Base-by-base conservation (phyloP, 2,797 vertebrate genomes). In the Liparis tanakae region DNA sequence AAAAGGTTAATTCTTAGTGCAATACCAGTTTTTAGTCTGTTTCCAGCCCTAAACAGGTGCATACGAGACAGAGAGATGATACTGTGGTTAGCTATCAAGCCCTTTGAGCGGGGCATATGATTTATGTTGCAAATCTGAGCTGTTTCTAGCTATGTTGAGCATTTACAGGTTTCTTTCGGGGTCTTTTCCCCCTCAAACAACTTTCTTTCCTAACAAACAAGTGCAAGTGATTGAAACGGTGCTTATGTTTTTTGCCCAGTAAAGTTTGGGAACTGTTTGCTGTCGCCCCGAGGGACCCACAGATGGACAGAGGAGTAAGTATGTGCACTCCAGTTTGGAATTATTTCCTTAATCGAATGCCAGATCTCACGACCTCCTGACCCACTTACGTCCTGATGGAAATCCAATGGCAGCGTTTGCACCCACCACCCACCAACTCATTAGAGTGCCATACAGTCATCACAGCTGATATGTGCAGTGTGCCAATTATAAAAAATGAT, bases 311-410 rank as follows among this genome's bases (percentile, higher is more conserved):
- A 51, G 48, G 80, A 41, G 67, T 76, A 86, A 79, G 56, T 79
- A 82, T 75, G 79, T 65, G 60, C 44, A 8, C 70, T 80, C 78
- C 60, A 8, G 72, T 84, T 86, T 80, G 57, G 77, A 81, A 70
- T 50, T 17, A 46, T 79, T 79, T 85, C 70, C 72, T 82, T 74
- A 72, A 79, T 87, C 71, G 62, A 33, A 10, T 64, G 84, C 87
- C 87, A 88, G 79, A 68, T 91, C 84, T 84, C 86, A 88, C 73
- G 68, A 79, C 72, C 84, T 66, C 54, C 41, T 89, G 86, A 83
- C 81, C 86, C 76, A 50, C 51, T 44, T 55, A 6, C 5, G 73
- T 78, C 80, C 70, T 67, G 43, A 76, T 80, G 64, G 44, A 83
- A 70, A 72, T 79, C 63, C 43, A 78, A 56, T 25, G n/a, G 48